Evolutionary conservation across 1,140 invertebrate genomes (phyloP), one percentile per base, ranked within the genome.

Genomic region (Ceratina japonica): DNA sequence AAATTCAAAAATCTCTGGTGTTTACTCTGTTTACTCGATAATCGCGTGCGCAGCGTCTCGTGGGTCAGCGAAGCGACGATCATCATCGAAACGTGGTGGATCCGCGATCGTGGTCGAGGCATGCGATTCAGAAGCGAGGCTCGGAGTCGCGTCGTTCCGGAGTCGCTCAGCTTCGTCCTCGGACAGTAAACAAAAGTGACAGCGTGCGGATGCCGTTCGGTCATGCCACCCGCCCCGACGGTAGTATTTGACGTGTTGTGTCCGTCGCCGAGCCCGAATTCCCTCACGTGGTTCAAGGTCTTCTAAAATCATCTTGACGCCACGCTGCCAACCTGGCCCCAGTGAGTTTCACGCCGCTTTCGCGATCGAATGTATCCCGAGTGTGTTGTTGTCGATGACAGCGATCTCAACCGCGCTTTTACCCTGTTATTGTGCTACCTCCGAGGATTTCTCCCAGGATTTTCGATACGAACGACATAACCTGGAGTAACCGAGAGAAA

Each of bases 161-260:
- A 56, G 54, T n/a, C 54, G n/a, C 10, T 44, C 15, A 44, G 49
- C 24, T 52, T 77, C 62, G 18, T 18, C 15, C n/a, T 49, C 51
- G n/a, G 68, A 85, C 72, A 62, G 78, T 87, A 88, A 87, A 87
- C 87, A 88, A 87, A 84, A 84, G 81, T 89, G 86, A 89, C 87
- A 88, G 82, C 77, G 81, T 77, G 78, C 44, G 73, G 82, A 75
- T 73, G 59, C 44, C 37, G 44, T 44, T 51, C 78, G 73, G 63
- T 49, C 73, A 73, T 85, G 68, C 64, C 74, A 51, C 54, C 66
- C 56, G 73, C 69, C 61, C 73, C 65, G 66, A 59, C 66, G 59
- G 52, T 61, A 24, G 44, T 59, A 54, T 69, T 76, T 69, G 58
- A 37, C 75, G 68, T 56, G 12, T 59, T 44, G 70, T 44, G 70